Evolutionary conservation across 2,888 invertebrate genomes (phyloP), one percentile per base, ranked within the genome.

Genomic region (Patella depressa): DNA sequence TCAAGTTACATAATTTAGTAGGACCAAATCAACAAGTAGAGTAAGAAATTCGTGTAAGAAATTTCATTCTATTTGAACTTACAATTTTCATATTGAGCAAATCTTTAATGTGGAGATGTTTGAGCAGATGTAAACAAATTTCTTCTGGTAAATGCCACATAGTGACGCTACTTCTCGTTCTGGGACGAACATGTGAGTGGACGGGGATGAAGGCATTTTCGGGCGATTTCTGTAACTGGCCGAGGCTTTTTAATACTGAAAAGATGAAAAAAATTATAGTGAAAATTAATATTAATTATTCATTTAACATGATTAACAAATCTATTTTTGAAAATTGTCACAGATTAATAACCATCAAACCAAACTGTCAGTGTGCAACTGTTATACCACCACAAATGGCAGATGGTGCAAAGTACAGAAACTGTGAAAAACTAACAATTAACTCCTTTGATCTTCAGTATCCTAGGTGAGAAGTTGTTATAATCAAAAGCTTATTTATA

Each of bases 141-240:
- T 90, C 89, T 72, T 89, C 88, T 65, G 90, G 90, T 9, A 90
- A 81, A 70, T 87, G 85, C 88, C 89, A 89, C 82, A 89, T 85
- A 72, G 88, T 86, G 34, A 87, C 80, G 59, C 82, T 81, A 73
- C 85, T 87, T 17, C 85, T 80, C 19, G 85, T 85, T 45, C 85
- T 81, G 14, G 86, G 85, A 12, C 82, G 82, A 17, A 82, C 74
- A 73, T 85, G 84, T 76, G 83, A 83, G 75, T 86, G 86, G 59
- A 86, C 85, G 5, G 86, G 86, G 45, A 87, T 85, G 80, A 88
- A 88, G 12, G 85, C 83, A 79, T 85, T 85, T n/a, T 82, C 78
- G 65, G 85, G 85, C 29, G 85, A 83, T 75, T 80, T 81, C 34
- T 84, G 84, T 29, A 86, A 76, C 71, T 83, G 83, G 77, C 85